Base-by-base conservation (phyloP, 2,888 invertebrate species). In the Drosophila yooni region DNA sequence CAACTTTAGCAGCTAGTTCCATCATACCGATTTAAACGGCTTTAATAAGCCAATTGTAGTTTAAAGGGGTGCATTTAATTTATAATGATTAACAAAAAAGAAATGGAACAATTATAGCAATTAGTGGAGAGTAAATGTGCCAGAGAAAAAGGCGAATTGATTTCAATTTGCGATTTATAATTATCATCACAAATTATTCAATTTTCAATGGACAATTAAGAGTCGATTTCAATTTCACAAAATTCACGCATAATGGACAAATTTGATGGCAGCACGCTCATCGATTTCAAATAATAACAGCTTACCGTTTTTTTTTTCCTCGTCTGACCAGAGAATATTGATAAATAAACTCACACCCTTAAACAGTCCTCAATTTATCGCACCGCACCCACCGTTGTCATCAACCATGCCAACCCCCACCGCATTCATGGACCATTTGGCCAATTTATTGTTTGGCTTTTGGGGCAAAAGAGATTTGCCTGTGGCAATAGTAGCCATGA, bases 241-340 rank as follows among this genome's bases (percentile, higher is more conserved):
- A 52, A 43, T 53, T 48, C 57, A 57, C 50, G 56, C 50, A 31
- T 63, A 51, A 36, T 43, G 34, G 25, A 31, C 34, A 57, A 61
- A 57, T 61, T 53, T 29, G 56, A 65, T 50, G 43, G 34, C 29
- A 11, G 27, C 46, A 21, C 38, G 48, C 33, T 70, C 57, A 76
- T 70, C 77, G 75, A 80, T 80, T 83, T 72, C 70, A 71, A 74
- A 80, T 81, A 83, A 82, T 76, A 87, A 82, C 82, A 82, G 82
- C 79, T 89, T 77, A 76, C 83, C 73, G 66, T 3, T 46, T 46
- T 46, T 25, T 13, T 38, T 38, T 38, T 38, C 74, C 69, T 63
- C 79, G 71, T 74, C 48, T 79, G 79, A 79, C 76, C 81, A 80
- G 82, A 91, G 33, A 88, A 85, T 91, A 91, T 90, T 90, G 90